A percentile compares a stretch with the other conserved stretches of the same genome.
These are phyloP conservation scores for Apotomis turbidana DNA, from an alignment of 2,888 invertebrate species.

Conservation along the genomic window DNA sequence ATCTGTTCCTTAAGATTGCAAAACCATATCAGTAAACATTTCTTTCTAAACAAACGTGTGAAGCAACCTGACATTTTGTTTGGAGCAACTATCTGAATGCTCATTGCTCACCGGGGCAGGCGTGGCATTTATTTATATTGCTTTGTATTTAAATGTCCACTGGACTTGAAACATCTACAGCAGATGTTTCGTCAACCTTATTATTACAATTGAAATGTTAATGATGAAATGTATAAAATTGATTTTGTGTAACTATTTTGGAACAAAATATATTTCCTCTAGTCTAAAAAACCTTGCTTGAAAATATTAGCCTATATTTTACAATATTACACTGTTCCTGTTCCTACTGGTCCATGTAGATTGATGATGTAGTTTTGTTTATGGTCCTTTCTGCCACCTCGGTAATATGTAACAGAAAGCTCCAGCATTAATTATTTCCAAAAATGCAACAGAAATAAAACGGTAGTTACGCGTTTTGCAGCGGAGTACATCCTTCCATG, in stretches of 20 bases:
- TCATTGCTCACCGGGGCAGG: slow-evolving; percentile 1
- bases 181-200: too few species aligned
- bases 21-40: slow-evolving; percentile 16
- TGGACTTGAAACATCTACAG: slow-evolving; percentile 12
- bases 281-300: too few species aligned
- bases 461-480: slow-evolving; percentile 66
- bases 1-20: slow-evolving; percentile 5
- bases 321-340: too few species aligned
- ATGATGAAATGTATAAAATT: too few species aligned
- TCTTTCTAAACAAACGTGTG: slow-evolving; percentile 16
- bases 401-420: too few species aligned
- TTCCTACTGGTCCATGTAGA: too few species aligned
- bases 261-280: too few species aligned
- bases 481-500: slow-evolving; percentile 90
- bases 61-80: slow-evolving; percentile 30
- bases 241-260: too few species aligned
- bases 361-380: too few species aligned
- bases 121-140: neutral
- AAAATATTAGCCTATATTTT: too few species aligned
- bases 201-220: too few species aligned
- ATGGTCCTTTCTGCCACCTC: too few species aligned
- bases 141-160: slow-evolving; percentile 29
- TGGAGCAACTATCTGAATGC: slow-evolving; percentile 14
- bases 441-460: neutral
- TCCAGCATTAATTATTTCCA: neutral